Conservation (phyloP, 2,797 vertebrate genomes). For the Microcaecilia unicolor region DNA sequence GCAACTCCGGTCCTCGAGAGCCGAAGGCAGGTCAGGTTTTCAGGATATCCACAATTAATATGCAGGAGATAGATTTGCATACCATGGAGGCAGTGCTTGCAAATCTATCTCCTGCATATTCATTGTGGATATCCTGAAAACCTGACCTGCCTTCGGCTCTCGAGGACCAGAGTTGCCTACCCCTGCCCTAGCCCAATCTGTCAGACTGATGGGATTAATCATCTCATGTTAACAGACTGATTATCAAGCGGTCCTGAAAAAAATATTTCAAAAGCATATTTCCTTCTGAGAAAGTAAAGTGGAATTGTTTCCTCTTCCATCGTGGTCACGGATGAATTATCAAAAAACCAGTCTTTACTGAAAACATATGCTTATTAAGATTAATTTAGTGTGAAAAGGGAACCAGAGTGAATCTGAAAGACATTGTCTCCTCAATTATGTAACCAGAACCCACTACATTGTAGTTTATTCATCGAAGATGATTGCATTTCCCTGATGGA, state of each 20-base stretch:
- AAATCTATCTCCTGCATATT: too few species aligned
- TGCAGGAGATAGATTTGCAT: too few species aligned
- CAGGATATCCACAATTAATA: too few species aligned
- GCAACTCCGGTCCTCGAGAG: too few species aligned
- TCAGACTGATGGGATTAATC: slow-evolving; percentile 58
- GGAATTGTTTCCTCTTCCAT: slow-evolving; percentile 52
- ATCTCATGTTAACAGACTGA: slow-evolving; percentile 56
- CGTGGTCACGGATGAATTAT: slow-evolving; percentile 60
- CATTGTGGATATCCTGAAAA: too few species aligned
- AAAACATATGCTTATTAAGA: slow-evolving; percentile 64
- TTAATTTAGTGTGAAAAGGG: slow-evolving; percentile 65
- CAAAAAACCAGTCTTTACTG: slow-evolving; percentile 56
- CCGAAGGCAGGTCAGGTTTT: too few species aligned
- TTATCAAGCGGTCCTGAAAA: slow-evolving; percentile 46
- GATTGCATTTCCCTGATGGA: slow-evolving; percentile 43
- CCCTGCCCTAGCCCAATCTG: slow-evolving; percentile 18
- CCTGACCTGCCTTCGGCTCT: too few species aligned
- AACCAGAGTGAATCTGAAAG: slow-evolving; percentile 54
- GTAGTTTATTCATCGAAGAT: slow-evolving; percentile 30
- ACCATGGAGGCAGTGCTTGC: too few species aligned
- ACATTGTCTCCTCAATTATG: slow-evolving; percentile 50
- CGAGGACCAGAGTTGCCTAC: too few species aligned
- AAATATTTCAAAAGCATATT: slow-evolving; percentile 41
- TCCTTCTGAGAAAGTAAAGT: slow-evolving; percentile 23
- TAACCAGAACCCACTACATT: slow-evolving; percentile 52